These are phyloP conservation scores for Lithophane leautieri DNA, from an alignment of 2,888 invertebrate genomes.

Conservation along the genomic window DNA sequence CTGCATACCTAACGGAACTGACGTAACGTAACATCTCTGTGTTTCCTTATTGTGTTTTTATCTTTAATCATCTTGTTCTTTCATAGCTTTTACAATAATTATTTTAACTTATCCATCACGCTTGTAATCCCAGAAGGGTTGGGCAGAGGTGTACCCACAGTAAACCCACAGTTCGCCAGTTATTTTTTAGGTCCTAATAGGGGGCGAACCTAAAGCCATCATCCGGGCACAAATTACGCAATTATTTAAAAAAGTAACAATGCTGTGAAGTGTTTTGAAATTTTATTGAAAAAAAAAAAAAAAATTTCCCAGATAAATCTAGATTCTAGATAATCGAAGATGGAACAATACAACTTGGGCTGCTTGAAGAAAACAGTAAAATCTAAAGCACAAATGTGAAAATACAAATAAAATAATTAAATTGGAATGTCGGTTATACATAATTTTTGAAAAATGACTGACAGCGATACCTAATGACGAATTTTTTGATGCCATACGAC, in stretches of 20 bases:
- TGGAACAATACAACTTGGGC: neutral
- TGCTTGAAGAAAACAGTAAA: too few relatives aligned
- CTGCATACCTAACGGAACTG: constrained; percentile 57
- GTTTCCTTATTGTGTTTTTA: constrained; percentile 51
- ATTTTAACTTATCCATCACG: neutral
- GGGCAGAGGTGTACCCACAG: neutral
- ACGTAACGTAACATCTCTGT: constrained; percentile 53
- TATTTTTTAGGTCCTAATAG: too few relatives aligned
- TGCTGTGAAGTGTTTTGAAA: too few relatives aligned
- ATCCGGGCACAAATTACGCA: neutral
- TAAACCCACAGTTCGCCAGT: neutral
- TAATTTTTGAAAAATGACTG: neutral
- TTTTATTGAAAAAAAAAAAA: neutral
- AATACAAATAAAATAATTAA: too few relatives aligned
- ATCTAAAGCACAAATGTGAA: too few relatives aligned
- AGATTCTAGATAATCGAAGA: neutral
- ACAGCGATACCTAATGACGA: too few relatives aligned
- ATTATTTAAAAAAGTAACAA: too few relatives aligned
- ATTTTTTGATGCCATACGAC: too few relatives aligned
- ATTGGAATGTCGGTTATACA: neutral
- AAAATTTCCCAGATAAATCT: neutral
- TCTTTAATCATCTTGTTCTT: constrained; percentile 31
- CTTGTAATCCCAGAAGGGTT: neutral
- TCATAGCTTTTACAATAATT: constrained; percentile 8
- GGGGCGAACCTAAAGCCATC: too few relatives aligned